phyloP scores from a whole-genome alignment of 1,140 invertebrate species.

The Drosophila simulans region DNA sequence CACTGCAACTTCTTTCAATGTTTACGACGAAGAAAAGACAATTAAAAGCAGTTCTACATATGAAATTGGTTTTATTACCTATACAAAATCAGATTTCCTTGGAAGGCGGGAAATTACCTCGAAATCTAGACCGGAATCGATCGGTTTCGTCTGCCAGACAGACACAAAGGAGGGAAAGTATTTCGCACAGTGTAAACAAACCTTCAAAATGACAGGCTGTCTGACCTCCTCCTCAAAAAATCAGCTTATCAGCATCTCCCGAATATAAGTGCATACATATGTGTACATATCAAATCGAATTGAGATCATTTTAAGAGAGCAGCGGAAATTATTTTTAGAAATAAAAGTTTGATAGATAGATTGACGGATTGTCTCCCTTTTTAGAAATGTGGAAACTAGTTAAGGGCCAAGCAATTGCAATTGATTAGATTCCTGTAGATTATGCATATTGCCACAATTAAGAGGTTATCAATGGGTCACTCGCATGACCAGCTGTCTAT shows the following conservation, averaged over 20 bases:
- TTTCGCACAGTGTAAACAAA: slow-evolving; percentile 70
- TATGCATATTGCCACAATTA: slow-evolving; percentile 4
- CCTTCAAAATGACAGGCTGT: slow-evolving; percentile 50
- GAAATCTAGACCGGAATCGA: slow-evolving; percentile 38
- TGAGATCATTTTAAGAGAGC: slow-evolving; percentile 18
- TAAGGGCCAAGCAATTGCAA: slow-evolving; percentile 12
- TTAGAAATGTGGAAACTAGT: slow-evolving; percentile 15
- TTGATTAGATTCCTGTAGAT: slow-evolving; percentile 28
- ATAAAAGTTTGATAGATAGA: slow-evolving; percentile 27
- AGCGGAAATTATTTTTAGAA: slow-evolving; percentile 30
- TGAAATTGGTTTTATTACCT: no score
- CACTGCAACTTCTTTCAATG: background rate
- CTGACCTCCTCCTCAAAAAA: slow-evolving; percentile 34
- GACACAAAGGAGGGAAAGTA: slow-evolving; percentile 8
- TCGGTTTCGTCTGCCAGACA: slow-evolving; percentile 19
- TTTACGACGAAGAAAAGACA: background rate
- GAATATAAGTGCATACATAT: slow-evolving; percentile 13
- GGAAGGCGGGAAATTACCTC: slow-evolving; percentile 14
- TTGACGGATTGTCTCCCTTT: slow-evolving; percentile 28
- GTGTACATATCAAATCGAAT: slow-evolving; percentile 6
- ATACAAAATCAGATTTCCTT: background rate
- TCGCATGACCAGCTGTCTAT: slow-evolving; percentile 36
- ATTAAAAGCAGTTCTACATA: background rate
- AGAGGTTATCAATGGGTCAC: slow-evolving; percentile 32
- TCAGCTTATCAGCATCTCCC: slow-evolving; percentile 65